Base-by-base conservation (phyloP, 2,113 vertebrate genomes). In the Ochotona curzoniae region DNA sequence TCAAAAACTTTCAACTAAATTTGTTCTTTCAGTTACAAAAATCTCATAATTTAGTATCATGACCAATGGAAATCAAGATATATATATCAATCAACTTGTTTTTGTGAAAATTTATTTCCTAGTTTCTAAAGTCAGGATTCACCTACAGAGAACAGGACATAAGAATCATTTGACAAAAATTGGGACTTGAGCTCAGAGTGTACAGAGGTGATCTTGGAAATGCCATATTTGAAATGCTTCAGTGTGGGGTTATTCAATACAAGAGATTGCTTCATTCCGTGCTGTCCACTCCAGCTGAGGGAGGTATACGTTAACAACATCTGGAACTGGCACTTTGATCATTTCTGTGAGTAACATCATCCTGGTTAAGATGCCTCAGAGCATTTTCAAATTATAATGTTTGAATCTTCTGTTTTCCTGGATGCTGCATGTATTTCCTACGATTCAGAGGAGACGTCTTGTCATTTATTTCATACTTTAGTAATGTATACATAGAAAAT, bases 181-280 rank as follows among this genome's bases (percentile, higher is more conserved):
- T 95, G 89, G 92, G 78, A 96, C 91, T 93, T 95, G 86, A 78
- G 70, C 80, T 96, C 28, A 74, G 57, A 94, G 61, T 95, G 76
- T 81, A 87, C 20, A 51, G 83, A 25, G 86, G 66, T 87, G 83
- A 92, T 44, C 78, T 96, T 82, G 97, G 82, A 74, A 90, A 93
- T 92, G 70, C 81, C 76, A 67, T 94, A 76, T 97, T 93, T 95
- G 85, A 96, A 96, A 96, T 93, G 67, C 78, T 82, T 87, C 89
- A 79, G 38, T 73, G 87, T 84, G 14, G 79, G 84, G 35, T 93
- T 93, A 94, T 93, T 97, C 92, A 90, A 87, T 81, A 64, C 35
- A 95, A 26, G 73, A 87, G 93, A 84, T 94, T 92, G 93, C 96
- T 96, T 87, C 83, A 89, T 94, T 86, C 75, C 83, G 78, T 32